These are phyloP conservation scores for Germaria angustata DNA, from an alignment of 2,888 invertebrate species.

Conservation along the genomic window DNA sequence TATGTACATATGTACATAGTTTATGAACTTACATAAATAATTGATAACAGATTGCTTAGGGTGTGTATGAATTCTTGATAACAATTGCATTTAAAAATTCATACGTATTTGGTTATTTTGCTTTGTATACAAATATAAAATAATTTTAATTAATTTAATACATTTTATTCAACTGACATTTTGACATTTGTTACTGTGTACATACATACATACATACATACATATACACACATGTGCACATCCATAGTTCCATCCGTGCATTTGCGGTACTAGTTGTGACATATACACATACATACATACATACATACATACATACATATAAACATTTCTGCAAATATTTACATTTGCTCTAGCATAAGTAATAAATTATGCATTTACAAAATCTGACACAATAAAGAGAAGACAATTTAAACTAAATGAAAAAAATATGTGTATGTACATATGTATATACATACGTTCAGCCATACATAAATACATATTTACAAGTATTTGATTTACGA, in stretches of 20 bases:
- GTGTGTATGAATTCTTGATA: not conserved
- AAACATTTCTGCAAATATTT: not conserved
- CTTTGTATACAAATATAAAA: conserved; percentile 8
- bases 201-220: too few relatives aligned
- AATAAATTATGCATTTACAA: conserved; percentile 61
- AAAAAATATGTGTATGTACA: conserved; percentile 10
- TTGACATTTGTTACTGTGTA: conserved; percentile 53
- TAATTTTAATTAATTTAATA: conserved; percentile 64
- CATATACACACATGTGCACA: too few relatives aligned
- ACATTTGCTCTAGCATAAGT: conserved; percentile 13
- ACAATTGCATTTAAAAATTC: not conserved
- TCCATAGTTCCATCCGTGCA: too few relatives aligned
- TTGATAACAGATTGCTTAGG: not conserved
- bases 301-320: not conserved
- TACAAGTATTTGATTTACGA: conserved; percentile 50
- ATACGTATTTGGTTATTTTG: not conserved
- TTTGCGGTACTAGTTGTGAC: not conserved
- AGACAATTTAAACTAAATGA: conserved; percentile 52
- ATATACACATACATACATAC: not conserved
- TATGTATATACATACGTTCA: not conserved
- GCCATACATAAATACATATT: too few relatives aligned
- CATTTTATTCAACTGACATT: conserved; percentile 61
- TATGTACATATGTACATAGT: not conserved
- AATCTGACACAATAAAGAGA: conserved; percentile 54
- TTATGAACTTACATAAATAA: conserved; percentile 26